Percentiles rank a stretch among this genome's conserved stretches.
Evolutionary conservation across 2,113 vertebrate genomes (phyloP).

Genomic region (Petroica traversi): DNA sequence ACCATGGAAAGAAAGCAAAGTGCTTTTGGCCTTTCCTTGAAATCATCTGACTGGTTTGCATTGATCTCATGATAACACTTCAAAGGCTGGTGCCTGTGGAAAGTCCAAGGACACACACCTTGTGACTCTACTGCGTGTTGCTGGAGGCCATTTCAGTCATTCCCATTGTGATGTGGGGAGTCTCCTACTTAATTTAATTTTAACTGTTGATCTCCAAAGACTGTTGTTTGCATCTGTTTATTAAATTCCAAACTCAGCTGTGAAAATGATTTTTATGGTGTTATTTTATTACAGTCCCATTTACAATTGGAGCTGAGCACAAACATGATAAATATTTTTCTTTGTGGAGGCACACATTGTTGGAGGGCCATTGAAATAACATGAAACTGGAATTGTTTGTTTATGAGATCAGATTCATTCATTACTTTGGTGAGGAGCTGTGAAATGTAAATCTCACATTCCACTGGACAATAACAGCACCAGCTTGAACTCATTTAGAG

Average conservation of each 20-base stretch:
- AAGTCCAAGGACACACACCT: conserved; percentile 19
- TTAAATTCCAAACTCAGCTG: conserved; percentile 75
- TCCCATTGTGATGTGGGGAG: conserved; percentile 49
- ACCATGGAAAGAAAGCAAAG: not conserved
- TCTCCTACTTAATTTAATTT: conserved; percentile 63
- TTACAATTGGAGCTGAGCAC: conserved; percentile 57
- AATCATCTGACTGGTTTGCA: conserved; percentile 19
- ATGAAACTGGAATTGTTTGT: conserved; percentile 70
- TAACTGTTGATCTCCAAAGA: conserved; percentile 69
- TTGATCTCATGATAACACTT: not conserved
- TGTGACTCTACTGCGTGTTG: not conserved
- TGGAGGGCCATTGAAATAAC: conserved; percentile 70
- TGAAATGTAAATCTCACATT: conserved; percentile 80
- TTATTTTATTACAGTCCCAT: conserved; percentile 63
- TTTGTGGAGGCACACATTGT: conserved; percentile 63
- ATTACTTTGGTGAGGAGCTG: conserved; percentile 75
- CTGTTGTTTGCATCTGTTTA: conserved; percentile 77
- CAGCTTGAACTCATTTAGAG: conserved; percentile 77
- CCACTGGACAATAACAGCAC: conserved; percentile 66
- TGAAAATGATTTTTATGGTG: conserved; percentile 74
- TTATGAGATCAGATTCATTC: conserved; percentile 74
- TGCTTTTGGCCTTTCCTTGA: not conserved
- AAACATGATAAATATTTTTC: conserved; percentile 76
- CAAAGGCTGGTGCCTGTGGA: not conserved
- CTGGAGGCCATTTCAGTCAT: not conserved